These are phyloP conservation scores for Taxidea taxus DNA, from an alignment of 2,113 vertebrate species.

Conservation along the genomic window DNA sequence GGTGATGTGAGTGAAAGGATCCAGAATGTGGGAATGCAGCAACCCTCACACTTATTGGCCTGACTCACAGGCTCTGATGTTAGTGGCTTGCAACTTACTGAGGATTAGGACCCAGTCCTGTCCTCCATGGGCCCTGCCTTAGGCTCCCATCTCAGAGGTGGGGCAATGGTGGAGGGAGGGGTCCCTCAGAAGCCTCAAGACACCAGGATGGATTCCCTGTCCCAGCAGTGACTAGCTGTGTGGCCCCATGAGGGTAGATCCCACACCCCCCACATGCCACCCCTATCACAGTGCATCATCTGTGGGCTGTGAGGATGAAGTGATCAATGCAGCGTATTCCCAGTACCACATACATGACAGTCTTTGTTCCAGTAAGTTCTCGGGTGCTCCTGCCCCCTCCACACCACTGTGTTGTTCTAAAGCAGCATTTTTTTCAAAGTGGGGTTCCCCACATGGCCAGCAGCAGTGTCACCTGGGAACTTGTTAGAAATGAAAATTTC, in stretches of 20 bases:
- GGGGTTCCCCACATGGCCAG: too few relatives aligned
- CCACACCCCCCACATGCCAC: too few relatives aligned
- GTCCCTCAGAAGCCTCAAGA: not conserved
- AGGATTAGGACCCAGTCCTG: not conserved
- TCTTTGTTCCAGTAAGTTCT: not conserved
- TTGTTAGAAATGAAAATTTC: not conserved
- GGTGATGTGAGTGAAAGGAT: too few relatives aligned
- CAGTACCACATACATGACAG: not conserved
- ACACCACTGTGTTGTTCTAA: not conserved
- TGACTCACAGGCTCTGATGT: not conserved
- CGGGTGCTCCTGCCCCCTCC: not conserved
- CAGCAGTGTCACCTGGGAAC: not conserved
- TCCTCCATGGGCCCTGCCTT: not conserved
- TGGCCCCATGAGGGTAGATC: not conserved
- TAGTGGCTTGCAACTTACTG: not conserved
- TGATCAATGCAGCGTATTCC: not conserved
- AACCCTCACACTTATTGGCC: fast-evolving
- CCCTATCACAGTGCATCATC: fast-evolving
- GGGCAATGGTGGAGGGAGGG: too few relatives aligned
- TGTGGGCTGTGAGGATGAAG: not conserved
- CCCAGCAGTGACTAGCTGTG: not conserved
- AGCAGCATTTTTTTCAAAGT: not conserved
- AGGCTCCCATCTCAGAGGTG: not conserved
- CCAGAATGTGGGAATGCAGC: fast-evolving
- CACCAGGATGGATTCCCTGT: not conserved